A percentile compares a stretch with the other conserved stretches of the same genome.
phyloP scores from a whole-genome alignment of 1,140 invertebrate species.

The Hylaeus anthracinus region DNA sequence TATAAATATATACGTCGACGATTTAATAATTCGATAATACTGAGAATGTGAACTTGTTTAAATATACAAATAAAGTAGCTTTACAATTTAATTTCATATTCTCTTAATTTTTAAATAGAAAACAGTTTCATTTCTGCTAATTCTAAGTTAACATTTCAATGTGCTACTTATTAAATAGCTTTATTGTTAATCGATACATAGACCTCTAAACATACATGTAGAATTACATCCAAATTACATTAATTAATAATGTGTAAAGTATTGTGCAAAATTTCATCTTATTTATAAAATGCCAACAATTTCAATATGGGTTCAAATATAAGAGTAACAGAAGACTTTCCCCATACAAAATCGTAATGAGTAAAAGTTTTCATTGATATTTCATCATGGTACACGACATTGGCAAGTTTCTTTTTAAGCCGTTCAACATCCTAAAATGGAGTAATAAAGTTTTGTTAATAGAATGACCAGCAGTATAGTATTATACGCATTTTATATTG shows the following conservation, averaged over 20 bases:
- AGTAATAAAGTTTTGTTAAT: constrained; percentile 14
- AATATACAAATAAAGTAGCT: constrained; percentile 27
- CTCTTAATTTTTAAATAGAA: background rate
- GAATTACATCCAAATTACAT: background rate
- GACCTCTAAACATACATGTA: background rate
- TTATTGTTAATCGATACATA: background rate
- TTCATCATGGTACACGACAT: constrained; percentile 70
- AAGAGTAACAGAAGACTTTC: constrained; percentile 66
- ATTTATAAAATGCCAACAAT: constrained; percentile 70
- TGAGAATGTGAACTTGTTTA: constrained; percentile 18
- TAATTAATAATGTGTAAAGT: background rate
- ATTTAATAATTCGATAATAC: background rate
- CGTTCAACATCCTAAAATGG: constrained; percentile 75
- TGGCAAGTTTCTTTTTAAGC: constrained; percentile 69
- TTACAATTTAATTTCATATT: background rate
- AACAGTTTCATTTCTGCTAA: background rate
- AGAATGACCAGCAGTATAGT: background rate
- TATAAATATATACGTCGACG: constrained; percentile 20
- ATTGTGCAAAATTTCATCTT: constrained; percentile 13
- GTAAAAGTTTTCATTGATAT: constrained; percentile 73
- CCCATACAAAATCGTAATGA: constrained; percentile 82
- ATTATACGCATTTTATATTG: background rate
- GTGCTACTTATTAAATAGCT: background rate
- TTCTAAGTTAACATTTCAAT: background rate
- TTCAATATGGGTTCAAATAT: constrained; percentile 71